These are phyloP conservation scores for Forficula auricularia DNA, from an alignment of 1,140 invertebrate species.

Conservation along the genomic window DNA sequence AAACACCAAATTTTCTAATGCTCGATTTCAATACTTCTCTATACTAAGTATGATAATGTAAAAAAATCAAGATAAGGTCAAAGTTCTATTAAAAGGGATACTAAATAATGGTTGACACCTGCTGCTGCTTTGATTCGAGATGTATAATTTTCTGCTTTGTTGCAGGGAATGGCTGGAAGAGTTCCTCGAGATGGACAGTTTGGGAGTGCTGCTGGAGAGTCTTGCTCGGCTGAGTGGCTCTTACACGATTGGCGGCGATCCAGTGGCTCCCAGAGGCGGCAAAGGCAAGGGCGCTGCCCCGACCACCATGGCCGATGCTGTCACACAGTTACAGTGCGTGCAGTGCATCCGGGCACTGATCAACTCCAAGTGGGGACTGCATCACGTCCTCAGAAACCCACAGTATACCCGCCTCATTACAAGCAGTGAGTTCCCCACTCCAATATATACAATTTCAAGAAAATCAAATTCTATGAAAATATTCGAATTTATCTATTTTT, in stretches of 20 bases:
- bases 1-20: no score
- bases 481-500: neutral
- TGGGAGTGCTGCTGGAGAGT: slow-evolving; percentile 28
- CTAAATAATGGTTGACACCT: no score
- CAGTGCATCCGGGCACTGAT: slow-evolving; percentile 29
- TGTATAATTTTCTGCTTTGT: no score
- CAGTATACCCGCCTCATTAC: slow-evolving; percentile 27
- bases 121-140: no score
- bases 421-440: slow-evolving; percentile 23
- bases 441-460: neutral
- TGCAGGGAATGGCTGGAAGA: slow-evolving; percentile 28
- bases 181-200: slow-evolving; percentile 28
- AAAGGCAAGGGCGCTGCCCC: slow-evolving; percentile 17
- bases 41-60: no score
- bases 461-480: neutral
- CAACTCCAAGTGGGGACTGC: slow-evolving; percentile 30
- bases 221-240: slow-evolving; percentile 21
- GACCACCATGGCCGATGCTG: slow-evolving; percentile 24
- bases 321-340: slow-evolving; percentile 29
- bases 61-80: no score
- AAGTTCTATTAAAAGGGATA: no score
- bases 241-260: neutral
- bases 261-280: neutral
- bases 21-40: no score
- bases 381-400: slow-evolving; percentile 27